Percentiles rank a stretch among this genome's conserved stretches.
These are phyloP conservation scores for Acanthopagrus latus DNA, from an alignment of 2,797 vertebrate species.

Conservation along the genomic window DNA sequence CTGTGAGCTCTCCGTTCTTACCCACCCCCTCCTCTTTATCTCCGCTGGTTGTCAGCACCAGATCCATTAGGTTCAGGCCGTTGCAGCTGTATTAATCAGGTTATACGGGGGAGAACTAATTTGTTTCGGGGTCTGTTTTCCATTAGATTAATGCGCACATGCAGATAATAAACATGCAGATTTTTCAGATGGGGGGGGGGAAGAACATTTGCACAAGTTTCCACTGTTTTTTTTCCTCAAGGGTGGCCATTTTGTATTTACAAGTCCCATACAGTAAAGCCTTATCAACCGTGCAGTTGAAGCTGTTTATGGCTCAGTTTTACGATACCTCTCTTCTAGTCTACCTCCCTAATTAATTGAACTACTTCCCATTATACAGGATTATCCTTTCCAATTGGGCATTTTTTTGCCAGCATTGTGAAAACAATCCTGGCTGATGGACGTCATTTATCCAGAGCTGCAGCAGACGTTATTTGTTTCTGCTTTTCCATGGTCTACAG, in stretches of 20 bases:
- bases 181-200: conserved; percentile 58
- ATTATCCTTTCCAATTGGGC: conserved; percentile 69
- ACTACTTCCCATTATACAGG: conserved; percentile 74
- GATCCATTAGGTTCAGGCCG: conserved; percentile 55
- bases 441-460: conserved; percentile 66
- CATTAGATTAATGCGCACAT: conserved; percentile 65
- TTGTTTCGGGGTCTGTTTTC: conserved; percentile 70
- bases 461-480: conserved; percentile 72
- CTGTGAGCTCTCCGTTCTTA: conserved; percentile 9
- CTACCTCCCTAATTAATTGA: conserved; percentile 74
- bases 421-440: conserved; percentile 60
- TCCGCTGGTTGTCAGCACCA: conserved; percentile 42
- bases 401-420: conserved; percentile 66
- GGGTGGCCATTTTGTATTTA: conserved; percentile 74
- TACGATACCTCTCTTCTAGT: conserved; percentile 69
- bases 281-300: conserved; percentile 58
- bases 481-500: conserved; percentile 71
- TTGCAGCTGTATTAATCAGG: conserved; percentile 66
- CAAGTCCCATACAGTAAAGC: conserved; percentile 50
- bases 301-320: conserved; percentile 72
- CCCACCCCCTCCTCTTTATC: conserved; percentile 10
- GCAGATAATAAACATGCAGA: conserved; percentile 64
- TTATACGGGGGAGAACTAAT: conserved; percentile 65
- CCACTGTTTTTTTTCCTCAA: conserved; percentile 54
- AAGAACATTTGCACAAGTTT: conserved; percentile 45